Conservation (phyloP, 1,140 invertebrate genomes). For the Platorchestia sp. region DNA sequence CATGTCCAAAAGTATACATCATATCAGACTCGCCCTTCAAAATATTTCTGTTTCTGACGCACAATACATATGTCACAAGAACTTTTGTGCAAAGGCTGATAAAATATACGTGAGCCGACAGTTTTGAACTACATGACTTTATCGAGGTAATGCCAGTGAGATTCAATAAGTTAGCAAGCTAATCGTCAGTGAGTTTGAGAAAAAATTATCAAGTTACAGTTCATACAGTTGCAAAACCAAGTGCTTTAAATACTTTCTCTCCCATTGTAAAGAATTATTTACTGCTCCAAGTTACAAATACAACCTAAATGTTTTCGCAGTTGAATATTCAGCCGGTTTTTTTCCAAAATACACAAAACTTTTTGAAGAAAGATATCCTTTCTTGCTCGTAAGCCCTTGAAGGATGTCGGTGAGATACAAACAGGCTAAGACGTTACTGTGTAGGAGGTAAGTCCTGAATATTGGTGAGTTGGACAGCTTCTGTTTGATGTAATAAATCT, state of each 20-base stretch:
- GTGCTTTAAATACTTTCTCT: background rate
- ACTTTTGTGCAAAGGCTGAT: too few relatives aligned
- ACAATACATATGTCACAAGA: too few relatives aligned
- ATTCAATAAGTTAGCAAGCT: too few relatives aligned
- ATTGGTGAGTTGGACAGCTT: background rate
- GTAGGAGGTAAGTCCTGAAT: background rate
- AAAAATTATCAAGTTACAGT: background rate
- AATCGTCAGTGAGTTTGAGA: too few relatives aligned
- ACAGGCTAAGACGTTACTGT: background rate
- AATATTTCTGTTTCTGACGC: too few relatives aligned
- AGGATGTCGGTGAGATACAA: background rate
- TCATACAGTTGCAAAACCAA: background rate
- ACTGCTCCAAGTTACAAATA: background rate
- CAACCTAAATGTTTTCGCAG: background rate
- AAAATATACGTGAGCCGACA: too few relatives aligned
- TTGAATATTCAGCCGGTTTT: background rate
- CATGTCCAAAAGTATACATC: too few relatives aligned
- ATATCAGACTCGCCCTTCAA: background rate
- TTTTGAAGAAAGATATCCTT: background rate
- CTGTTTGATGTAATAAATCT: background rate
- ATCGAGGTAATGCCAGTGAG: too few relatives aligned
- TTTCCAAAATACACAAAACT: background rate
- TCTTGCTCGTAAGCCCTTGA: background rate
- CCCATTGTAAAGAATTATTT: background rate
- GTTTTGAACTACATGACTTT: too few relatives aligned